Conservation (phyloP, 2,888 invertebrate species). For the Priocnemis perturbator region DNA sequence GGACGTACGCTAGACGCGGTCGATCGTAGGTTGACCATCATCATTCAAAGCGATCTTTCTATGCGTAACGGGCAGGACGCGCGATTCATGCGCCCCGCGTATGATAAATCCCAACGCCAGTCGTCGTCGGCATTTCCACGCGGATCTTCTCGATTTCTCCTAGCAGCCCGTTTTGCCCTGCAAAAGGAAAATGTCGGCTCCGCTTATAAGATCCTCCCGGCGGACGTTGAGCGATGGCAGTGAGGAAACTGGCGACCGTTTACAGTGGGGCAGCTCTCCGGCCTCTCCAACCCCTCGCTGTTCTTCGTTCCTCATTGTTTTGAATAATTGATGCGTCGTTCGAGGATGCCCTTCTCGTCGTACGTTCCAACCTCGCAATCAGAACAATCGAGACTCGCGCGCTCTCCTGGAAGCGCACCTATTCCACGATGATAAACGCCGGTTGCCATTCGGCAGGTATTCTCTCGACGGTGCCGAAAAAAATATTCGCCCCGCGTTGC, state of each 20-base stretch:
- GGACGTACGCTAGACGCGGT: no score
- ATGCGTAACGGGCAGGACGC: not conserved
- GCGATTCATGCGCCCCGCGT: not conserved
- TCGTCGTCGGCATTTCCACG: slow-evolving; percentile 10
- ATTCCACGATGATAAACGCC: no score
- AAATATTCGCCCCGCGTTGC: no score
- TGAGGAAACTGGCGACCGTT: slow-evolving; percentile 36
- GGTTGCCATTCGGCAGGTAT: slow-evolving; percentile 20
- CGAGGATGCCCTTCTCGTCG: no score
- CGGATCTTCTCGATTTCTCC: slow-evolving; percentile 12
- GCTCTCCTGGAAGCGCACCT: no score
- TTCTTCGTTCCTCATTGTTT: slow-evolving; percentile 50
- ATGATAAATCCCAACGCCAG: slow-evolving; percentile 29
- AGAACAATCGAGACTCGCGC: no score
- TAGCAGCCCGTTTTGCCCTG: not conserved
- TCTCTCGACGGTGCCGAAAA: no score
- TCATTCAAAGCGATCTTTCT: no score
- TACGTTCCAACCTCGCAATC: no score
- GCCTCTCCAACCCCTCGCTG: no score
- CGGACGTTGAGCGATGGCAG: slow-evolving; percentile 45
- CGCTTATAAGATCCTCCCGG: not conserved
- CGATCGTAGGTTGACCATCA: no score
- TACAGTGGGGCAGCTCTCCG: no score
- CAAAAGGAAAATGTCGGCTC: slow-evolving; percentile 16
- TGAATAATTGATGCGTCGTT: slow-evolving; percentile 51